Base-by-base conservation (phyloP, 2,113 vertebrate species). In the Clupea harengus region DNA sequence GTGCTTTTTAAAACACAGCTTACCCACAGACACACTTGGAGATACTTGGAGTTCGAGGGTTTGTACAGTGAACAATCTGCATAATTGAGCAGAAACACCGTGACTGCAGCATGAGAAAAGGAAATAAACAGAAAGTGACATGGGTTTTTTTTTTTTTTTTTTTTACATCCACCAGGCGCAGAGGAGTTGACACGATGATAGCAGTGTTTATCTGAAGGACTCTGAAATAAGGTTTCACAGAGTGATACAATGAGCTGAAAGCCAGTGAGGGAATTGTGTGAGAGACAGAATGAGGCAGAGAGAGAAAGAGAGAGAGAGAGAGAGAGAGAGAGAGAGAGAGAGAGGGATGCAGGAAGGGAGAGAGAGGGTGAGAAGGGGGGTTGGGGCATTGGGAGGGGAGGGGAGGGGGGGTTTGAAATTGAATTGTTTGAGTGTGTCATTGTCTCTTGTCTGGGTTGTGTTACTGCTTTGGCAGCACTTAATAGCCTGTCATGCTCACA, bases 151-250 rank as follows among this genome's bases (percentile, higher is more conserved):
- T 28, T 75, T 28, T 32, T 72, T 72, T 28, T 32, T 32, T 17
- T 39, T 78, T 39, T 78, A 78, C 20, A 78, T 15, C 72, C 72
- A 17, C 72, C 72, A 39, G 28, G 72, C 32, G 4, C 72, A 4
- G 25, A 32, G 25, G 72, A 39, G 32, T 78, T 78, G 72, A 39
- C 72, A 78, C 25, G 39, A 39, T 75, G 72, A 75, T 75, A 75
- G 72, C 72, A 39, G 72, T 78, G 72, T 78, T 78, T 78, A 78
- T 78, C 28, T 78, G 72, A 78, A 78, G 72, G 72, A 78, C 72
- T 78, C 72, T 78, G 25, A 32, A 78, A 39, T 78, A 72, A 72
- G 9, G 64, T 32, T 78, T 39, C 32, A 78, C 25, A 78, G 72
- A 78, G 72, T 17, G 32, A 32, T 4, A 78, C 39, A 32, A 75